These are phyloP conservation scores for Vireo griseus DNA, from an alignment of 2,797 vertebrate genomes.

Conservation along the genomic window DNA sequence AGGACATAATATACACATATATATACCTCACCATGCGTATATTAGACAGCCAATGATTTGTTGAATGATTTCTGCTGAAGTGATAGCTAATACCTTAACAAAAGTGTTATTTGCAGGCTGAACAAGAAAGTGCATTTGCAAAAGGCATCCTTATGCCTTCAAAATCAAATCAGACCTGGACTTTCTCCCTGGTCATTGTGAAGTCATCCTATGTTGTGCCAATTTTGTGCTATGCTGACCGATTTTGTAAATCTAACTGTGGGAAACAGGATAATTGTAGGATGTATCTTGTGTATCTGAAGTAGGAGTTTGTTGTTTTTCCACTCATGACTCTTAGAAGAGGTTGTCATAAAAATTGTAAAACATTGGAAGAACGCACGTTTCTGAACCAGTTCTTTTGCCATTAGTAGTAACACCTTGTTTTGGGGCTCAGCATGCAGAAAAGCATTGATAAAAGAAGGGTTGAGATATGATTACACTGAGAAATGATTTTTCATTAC, in stretches of 20 bases:
- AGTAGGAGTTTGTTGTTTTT: not conserved
- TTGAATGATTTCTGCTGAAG: not conserved
- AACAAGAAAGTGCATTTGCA: not conserved
- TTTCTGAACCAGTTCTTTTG: not conserved
- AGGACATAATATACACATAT: too few species aligned
- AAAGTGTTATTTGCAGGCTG: not conserved
- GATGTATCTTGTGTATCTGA: not conserved
- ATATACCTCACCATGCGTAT: fast-evolving
- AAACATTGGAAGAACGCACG: not conserved
- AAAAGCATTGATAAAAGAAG: not conserved
- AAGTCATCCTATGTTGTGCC: not conserved
- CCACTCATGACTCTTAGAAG: not conserved
- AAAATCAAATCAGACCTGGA: not conserved
- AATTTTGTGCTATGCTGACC: not conserved
- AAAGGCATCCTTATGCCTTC: not conserved
- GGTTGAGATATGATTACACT: not conserved
- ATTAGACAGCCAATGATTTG: not conserved
- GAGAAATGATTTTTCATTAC: not conserved
- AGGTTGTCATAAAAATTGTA: not conserved
- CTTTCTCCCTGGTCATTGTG: not conserved
- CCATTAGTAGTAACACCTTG: not conserved
- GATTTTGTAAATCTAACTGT: not conserved
- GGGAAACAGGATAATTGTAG: not conserved
- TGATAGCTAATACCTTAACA: not conserved
- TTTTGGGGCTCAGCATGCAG: not conserved